Evolutionary conservation across 2,113 vertebrate species (phyloP), one percentile per base, ranked within the genome.

Genomic region (Montifringilla adamsi): DNA sequence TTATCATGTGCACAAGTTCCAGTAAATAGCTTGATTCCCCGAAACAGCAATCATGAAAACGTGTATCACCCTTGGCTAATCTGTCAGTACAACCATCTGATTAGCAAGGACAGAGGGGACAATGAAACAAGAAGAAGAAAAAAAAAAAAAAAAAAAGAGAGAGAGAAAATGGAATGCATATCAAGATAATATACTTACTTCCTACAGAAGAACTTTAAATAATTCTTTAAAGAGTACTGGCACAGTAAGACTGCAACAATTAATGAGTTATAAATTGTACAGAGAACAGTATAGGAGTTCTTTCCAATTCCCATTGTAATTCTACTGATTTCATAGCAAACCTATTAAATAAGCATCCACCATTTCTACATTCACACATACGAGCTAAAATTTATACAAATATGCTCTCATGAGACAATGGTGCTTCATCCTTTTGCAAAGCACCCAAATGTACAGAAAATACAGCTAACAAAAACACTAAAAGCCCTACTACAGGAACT

Each of bases 41-140:
- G 62, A 41, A 76, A 58, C 13, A 90, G 31, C 35, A 94, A 10
- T 94, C 47, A 44, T 28, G 63, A 31, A 69, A 78, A 75, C 67
- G 6, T 15, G 26, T 76, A 79, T 79, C 77, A 70, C 44, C 84
- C 47, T 94, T 94, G 70, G 64, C 67, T 96, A 95, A 78, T 88
- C 64, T 88, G 68, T 92, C 64, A 85, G 10, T 84, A 86, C 41
- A 93, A 69, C 28, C n/a, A 66, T 77, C 84, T 93, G 89, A 97
- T 95, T 93, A 96, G 37, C 75, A 95, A 96, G 84, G 84, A 84
- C 44, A 91, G 50, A 90, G 41, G 44, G 41, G 95, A 88, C 13
- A 76, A 80, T 47, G 31, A 89, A 95, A 87, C 52, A 9, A 53
- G 8, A 24, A 35, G 10, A 58, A 58, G n/a, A 11, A 35, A 24